Conservation (phyloP, 2,888 invertebrate species). For the Pristionchus mayeri region DNA sequence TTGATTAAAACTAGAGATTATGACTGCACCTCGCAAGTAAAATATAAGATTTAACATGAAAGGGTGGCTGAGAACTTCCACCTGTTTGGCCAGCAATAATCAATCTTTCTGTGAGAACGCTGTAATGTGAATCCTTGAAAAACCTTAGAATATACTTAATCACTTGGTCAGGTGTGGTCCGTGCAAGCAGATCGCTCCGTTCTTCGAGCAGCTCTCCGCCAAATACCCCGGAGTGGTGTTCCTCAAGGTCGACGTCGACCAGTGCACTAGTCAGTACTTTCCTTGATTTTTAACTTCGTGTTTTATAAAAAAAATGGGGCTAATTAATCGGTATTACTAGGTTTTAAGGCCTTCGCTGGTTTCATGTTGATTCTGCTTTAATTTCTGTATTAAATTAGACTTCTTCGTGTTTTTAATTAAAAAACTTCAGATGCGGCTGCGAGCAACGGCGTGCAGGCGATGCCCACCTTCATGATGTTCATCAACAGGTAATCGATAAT, state of each 20-base stretch:
- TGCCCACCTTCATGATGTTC: slow-evolving; percentile 88
- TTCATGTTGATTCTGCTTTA: too few species aligned
- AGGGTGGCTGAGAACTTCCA: too few species aligned
- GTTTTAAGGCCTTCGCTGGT: too few species aligned
- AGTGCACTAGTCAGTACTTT: slow-evolving; percentile 75
- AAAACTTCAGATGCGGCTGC: slow-evolving; percentile 82
- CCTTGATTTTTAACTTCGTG: not conserved
- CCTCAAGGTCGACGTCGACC: slow-evolving; percentile 87
- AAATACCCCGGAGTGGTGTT: slow-evolving; percentile 93
- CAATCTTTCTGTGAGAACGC: not conserved
- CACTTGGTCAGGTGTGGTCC: slow-evolving; percentile 97
- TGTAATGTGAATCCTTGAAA: not conserved
- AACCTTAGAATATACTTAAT: too few species aligned
- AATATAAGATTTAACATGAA: too few species aligned
- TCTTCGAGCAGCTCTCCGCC: slow-evolving; percentile 88
- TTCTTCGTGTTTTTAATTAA: too few species aligned
- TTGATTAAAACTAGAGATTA: not conserved
- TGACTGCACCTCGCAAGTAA: too few species aligned
- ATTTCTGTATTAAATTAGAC: too few species aligned
- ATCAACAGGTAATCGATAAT: slow-evolving; percentile 34
- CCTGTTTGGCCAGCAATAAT: too few species aligned
- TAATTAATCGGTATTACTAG: not conserved
- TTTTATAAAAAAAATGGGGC: not conserved
- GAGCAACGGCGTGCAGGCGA: slow-evolving; percentile 89
- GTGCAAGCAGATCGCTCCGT: slow-evolving; percentile 91